These are phyloP conservation scores for Atethmia centrago DNA, from an alignment of 2,888 invertebrate genomes.

Conservation along the genomic window DNA sequence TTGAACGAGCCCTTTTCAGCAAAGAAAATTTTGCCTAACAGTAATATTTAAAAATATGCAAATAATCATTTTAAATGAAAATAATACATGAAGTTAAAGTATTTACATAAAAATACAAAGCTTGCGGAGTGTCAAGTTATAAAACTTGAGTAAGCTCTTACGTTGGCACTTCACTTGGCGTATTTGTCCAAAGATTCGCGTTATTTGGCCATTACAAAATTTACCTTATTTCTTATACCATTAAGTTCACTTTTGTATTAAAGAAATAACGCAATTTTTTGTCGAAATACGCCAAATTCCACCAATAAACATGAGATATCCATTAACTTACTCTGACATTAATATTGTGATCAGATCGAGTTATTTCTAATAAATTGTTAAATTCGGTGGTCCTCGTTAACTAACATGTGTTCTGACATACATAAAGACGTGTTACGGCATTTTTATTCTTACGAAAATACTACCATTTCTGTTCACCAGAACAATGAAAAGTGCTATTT, in stretches of 20 bases:
- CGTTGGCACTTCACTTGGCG: constrained; percentile 3
- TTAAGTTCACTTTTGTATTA: not conserved
- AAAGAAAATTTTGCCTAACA: constrained; percentile 17
- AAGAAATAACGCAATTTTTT: constrained; percentile 1
- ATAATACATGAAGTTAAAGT: constrained; percentile 37
- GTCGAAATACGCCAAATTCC: constrained; percentile 21
- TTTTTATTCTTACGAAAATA: constrained; percentile 26
- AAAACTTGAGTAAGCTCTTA: constrained; percentile 48
- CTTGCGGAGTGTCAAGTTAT: constrained; percentile 35
- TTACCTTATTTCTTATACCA: not conserved
- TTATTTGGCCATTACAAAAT: constrained; percentile 3
- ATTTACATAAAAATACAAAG: constrained; percentile 58
- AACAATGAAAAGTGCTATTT: constrained; percentile 37
- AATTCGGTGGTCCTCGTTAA: constrained; percentile 65
- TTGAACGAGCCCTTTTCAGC: constrained; percentile 19
- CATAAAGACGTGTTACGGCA: constrained; percentile 39
- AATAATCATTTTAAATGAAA: constrained; percentile 35
- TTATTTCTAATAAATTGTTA: constrained; percentile 53
- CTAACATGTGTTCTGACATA: constrained; percentile 42
- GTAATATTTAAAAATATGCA: constrained; percentile 29
- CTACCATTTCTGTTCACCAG: constrained; percentile 43
- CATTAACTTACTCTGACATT: constrained; percentile 40
- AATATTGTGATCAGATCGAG: constrained; percentile 43
- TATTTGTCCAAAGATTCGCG: constrained; percentile 8
- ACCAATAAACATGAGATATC: constrained; percentile 13